These are phyloP conservation scores for Aphidius ervi DNA, from an alignment of 1,140 invertebrate genomes.

Conservation along the genomic window DNA sequence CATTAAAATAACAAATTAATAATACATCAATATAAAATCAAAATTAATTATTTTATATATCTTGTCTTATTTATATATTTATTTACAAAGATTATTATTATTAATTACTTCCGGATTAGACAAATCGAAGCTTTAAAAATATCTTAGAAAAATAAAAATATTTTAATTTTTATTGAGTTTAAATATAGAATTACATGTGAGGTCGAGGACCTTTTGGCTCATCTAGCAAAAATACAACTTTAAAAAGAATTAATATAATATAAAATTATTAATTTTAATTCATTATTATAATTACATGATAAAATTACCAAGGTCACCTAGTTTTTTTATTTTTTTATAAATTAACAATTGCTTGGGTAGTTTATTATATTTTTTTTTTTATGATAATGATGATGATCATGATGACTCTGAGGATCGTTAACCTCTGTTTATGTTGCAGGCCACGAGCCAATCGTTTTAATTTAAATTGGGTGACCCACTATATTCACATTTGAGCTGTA, in stretches of 20 bases:
- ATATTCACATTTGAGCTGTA: conserved; percentile 13
- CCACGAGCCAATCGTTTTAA: conserved; percentile 36
- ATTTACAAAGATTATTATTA: too few relatives aligned
- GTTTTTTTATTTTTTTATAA: not conserved
- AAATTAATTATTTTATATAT: too few relatives aligned
- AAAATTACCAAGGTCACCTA: not conserved
- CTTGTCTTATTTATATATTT: too few relatives aligned
- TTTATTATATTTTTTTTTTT: conserved; percentile 15
- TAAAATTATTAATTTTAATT: not conserved
- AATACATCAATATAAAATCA: too few relatives aligned
- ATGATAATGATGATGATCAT: not conserved
- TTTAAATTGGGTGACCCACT: conserved; percentile 41
- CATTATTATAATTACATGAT: not conserved
- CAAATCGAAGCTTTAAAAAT: too few relatives aligned
- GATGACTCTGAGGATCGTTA: conserved; percentile 37
- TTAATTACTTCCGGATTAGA: too few relatives aligned
- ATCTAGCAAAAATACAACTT: not conserved
- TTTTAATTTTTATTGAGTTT: too few relatives aligned
- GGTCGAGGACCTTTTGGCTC: conserved; percentile 20
- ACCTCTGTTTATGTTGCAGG: conserved; percentile 39
- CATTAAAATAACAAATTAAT: too few relatives aligned
- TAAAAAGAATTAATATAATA: not conserved
- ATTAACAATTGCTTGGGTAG: not conserved
- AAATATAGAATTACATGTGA: not conserved
- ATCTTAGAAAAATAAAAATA: too few relatives aligned